phyloP scores from a whole-genome alignment of 1,140 invertebrate species.

The Temnothorax nylanderi region DNA sequence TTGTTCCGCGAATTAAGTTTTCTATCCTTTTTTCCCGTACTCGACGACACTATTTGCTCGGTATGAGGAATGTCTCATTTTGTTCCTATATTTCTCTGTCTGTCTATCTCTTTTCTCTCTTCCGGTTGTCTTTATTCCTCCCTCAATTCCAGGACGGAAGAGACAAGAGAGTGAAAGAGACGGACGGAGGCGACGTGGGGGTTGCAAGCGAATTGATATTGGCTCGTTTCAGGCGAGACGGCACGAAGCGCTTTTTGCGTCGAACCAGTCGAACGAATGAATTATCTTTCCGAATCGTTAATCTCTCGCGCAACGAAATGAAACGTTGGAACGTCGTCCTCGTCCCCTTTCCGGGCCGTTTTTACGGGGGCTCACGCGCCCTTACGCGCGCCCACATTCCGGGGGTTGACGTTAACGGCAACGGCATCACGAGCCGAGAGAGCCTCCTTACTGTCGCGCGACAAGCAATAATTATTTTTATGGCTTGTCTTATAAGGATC shows the following conservation, averaged over 20 bases:
- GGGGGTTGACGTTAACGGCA: conserved; percentile 39
- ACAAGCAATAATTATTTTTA: conserved; percentile 64
- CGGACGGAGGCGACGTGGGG: neutral
- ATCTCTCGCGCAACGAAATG: conserved; percentile 63
- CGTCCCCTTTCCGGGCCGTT: neutral
- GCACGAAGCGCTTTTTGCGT: conserved; percentile 28
- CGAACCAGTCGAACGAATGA: conserved; percentile 57
- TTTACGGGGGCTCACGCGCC: conserved; percentile 32
- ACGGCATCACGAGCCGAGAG: conserved; percentile 43
- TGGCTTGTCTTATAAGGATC: conserved; percentile 43
- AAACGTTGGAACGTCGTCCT: conserved; percentile 46
- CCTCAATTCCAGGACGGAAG: conserved; percentile 1
- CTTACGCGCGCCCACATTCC: conserved; percentile 6
- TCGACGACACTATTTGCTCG: conserved; percentile 51
- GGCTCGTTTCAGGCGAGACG: conserved; percentile 21
- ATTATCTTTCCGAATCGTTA: conserved; percentile 75
- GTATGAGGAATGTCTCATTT: neutral
- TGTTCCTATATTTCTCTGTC: neutral
- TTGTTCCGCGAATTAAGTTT: conserved; percentile 73
- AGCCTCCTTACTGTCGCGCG: neutral
- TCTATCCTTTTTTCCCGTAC: conserved; percentile 59
- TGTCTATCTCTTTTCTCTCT: neutral
- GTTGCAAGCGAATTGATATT: conserved; percentile 63
- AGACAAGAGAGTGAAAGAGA: neutral
- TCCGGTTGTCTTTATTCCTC: neutral